Evolutionary conservation across 2,797 vertebrate genomes (phyloP), one percentile per base, ranked within the genome.

Genomic region (Nasua narica): DNA sequence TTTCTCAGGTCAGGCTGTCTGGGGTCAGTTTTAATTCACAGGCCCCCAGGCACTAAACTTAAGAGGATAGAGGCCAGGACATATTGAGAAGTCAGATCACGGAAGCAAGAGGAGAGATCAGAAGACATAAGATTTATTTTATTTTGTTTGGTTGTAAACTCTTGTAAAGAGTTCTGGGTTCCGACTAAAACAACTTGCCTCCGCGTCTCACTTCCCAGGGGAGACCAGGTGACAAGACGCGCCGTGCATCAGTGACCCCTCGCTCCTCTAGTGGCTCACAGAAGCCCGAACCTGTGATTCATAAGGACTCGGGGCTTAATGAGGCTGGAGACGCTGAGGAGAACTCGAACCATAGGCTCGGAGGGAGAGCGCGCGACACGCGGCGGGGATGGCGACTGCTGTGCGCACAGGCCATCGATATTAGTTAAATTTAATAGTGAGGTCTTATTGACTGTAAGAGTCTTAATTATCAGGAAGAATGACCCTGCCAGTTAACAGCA

Each of bases 381-480:
- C 1, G 0, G 91, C 4, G 6, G 92, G 62, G 81, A n/a, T 1
- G 1, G 58, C 84, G 12, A 6, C 40, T 0, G 0, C 16, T 1
- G 56, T 43, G 37, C 8, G 0, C n/a, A n/a, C n/a, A n/a, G 43
- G 14, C 81, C 89, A 23, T 94, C 72, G 60, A 13, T 76, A 90
- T 70, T 29, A 54, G 91, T 83, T 83, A 93, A 40, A 65, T 83
- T 87, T 88, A 92, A 96, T 95, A 92, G 91, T 74, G 74, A 54
- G 78, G 69, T 81, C 92, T 95, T 87, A 94, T 74, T 92, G 96
- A 70, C 88, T 77, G 0, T 50, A 60, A 91, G 89, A 87, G 82
- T 81, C 92, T 95, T 95, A 97, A 96, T 97, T 96, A 97, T 54
- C 46, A 81, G 96, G 69, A 97, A 91, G 89, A 90, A 98, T 92